Conservation (phyloP, 2,888 invertebrate genomes). For the Cryptocephalus primarius region DNA sequence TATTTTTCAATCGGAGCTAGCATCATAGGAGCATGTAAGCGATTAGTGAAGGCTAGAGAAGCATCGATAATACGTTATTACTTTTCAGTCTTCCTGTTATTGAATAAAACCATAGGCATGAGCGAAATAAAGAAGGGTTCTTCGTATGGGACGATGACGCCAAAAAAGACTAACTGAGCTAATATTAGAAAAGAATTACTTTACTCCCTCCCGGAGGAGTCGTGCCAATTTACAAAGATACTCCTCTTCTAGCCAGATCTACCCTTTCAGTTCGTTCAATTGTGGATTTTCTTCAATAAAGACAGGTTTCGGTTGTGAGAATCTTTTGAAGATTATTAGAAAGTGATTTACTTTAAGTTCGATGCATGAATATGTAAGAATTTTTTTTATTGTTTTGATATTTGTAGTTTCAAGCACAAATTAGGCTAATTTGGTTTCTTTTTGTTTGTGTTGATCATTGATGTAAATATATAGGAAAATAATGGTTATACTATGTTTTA, state of each 20-base stretch:
- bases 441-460: constrained; percentile 7
- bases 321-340: no score
- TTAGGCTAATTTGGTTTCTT: no score
- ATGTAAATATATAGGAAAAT: constrained; percentile 10
- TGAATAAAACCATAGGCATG: constrained; percentile 72
- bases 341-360: no score
- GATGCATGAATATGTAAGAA: no score
- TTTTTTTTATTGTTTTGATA: no score
- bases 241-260: constrained; percentile 1
- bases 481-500: no score
- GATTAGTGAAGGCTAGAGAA: not conserved
- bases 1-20: constrained; percentile 58
- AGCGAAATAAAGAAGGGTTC: constrained; percentile 78
- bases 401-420: no score
- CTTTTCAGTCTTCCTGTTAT: constrained; percentile 60
- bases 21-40: constrained; percentile 66
- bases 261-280: no score
- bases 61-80: not conserved
- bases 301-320: no score
- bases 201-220: no score
- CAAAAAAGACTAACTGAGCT: constrained; percentile 36
- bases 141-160: constrained; percentile 57
- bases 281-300: no score
- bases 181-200: no score
- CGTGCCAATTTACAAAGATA: constrained; percentile 12